Evolutionary conservation across 2,113 vertebrate genomes (phyloP).

Genomic region (Alligator sinensis): DNA sequence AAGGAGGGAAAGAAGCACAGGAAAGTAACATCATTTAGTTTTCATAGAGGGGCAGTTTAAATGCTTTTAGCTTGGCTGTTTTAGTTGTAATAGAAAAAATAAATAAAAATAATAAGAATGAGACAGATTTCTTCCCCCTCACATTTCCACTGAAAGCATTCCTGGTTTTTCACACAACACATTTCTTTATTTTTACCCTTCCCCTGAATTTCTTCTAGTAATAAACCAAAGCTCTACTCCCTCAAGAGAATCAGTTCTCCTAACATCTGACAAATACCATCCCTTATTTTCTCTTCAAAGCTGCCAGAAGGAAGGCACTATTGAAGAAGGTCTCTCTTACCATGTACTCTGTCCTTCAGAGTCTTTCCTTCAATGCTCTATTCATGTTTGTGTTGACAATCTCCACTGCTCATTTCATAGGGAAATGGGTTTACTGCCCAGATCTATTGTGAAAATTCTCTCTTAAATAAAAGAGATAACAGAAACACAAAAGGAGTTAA

Average conservation of each 20-base stretch:
- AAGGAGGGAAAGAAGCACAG: neutral
- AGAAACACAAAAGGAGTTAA: no score
- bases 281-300: constrained; percentile 12
- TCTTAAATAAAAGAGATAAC: no score
- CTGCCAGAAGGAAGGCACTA: neutral
- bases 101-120: neutral
- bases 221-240: neutral
- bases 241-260: neutral
- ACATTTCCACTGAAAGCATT: neutral
- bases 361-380: neutral
- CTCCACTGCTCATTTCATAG: neutral
- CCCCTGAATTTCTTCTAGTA: neutral
- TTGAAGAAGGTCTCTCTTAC: no score
- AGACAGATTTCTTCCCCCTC: neutral
- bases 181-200: neutral
- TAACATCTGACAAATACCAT: neutral
- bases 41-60: neutral
- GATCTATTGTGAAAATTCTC: neutral
- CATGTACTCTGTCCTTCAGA: no score
- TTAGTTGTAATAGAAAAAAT: neutral
- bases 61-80: neutral
- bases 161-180: neutral
- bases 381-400: neutral
- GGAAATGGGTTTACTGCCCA: neutral
- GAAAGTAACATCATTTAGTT: neutral